Evolutionary conservation across 53 echinoderm and acorn worm genomes (phyloP).

Genomic region (Crossaster papposus): DNA sequence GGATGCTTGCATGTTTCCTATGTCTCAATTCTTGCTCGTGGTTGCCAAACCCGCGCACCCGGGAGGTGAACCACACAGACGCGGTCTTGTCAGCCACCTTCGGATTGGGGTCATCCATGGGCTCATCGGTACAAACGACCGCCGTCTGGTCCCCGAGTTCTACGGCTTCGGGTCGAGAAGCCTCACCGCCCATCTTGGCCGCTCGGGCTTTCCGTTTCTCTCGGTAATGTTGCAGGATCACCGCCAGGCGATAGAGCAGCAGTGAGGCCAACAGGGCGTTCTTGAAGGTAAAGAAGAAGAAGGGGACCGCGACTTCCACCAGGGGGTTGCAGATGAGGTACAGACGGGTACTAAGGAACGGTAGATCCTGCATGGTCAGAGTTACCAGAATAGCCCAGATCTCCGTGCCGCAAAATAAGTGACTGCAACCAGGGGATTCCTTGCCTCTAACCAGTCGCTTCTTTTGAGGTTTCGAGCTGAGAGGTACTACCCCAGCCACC

Average conservation of each 20-base stretch:
- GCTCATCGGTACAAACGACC: background rate
- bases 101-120: background rate
- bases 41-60: background rate
- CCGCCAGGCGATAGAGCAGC: conserved; percentile 39
- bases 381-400: conserved; percentile 55
- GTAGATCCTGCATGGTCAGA: conserved; percentile 44
- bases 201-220: background rate
- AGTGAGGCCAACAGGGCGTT: conserved; percentile 40
- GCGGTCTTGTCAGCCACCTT: background rate
- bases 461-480: background rate
- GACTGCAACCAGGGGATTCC: background rate
- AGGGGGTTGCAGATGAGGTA: conserved; percentile 37
- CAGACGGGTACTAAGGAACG: conserved; percentile 43
- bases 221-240: conserved; percentile 38
- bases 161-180: background rate
- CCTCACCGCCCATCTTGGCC: background rate
- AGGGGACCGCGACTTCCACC: conserved; percentile 17
- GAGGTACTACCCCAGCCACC: conserved; percentile 14
- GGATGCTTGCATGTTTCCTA: conserved; percentile 30
- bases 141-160: conserved; percentile 8
- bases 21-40: conserved; percentile 8
- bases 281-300: conserved; percentile 50
- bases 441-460: background rate
- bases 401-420: conserved; percentile 48
- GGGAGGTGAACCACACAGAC: conserved; percentile 28